Evolutionary conservation across 2,113 vertebrate genomes (phyloP), one percentile per base, ranked within the genome.

Genomic region (Notothenia rossii): DNA sequence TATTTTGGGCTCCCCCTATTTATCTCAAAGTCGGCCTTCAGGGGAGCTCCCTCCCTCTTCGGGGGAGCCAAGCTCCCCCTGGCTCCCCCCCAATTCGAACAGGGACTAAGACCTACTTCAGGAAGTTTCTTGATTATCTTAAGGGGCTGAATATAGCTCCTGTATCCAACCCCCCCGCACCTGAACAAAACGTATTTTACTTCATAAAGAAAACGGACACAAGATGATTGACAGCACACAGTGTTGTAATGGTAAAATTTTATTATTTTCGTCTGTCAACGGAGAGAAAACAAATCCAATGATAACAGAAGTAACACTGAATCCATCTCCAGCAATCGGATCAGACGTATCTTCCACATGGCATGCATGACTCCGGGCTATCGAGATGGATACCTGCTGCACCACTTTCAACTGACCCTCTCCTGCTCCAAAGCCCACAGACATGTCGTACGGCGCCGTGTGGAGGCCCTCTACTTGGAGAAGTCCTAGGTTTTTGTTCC

Each of bases 401-500:
- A 68, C 75, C 53, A 74, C 49, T 64, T 87, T 68, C 53, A 40
- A 46, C 56, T 25, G 60, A 84, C 59, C 68, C 54, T 29, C 6
- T 75, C 77, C 8, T 51, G 51, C 29, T 53, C 20, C 22, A 63
- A 56, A 66, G 11, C 55, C 36, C 9, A 51, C 54, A 88, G 55
- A 66, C 61, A 78, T 7, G 10, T 65, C 68, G 45, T 11, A 36
- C 59, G 29, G 72, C 68, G 4, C 71, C 82, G 0, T 33, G 60
- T 79, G 92, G 88, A 93, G 92, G 92, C 69, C 69, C 59, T 63
- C 80, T 93, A 91, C 83, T 89, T 92, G 61, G 88, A 50, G 81
- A 73, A 72, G 29, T 87, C 50, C 71, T 81, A 89, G 33, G 14
- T 50, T 76, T 8, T 75, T 11, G 14, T 70, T 77, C 75, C 5